These are phyloP conservation scores for Drosophila tropicalis DNA, from an alignment of 1,140 invertebrate genomes.

Conservation along the genomic window DNA sequence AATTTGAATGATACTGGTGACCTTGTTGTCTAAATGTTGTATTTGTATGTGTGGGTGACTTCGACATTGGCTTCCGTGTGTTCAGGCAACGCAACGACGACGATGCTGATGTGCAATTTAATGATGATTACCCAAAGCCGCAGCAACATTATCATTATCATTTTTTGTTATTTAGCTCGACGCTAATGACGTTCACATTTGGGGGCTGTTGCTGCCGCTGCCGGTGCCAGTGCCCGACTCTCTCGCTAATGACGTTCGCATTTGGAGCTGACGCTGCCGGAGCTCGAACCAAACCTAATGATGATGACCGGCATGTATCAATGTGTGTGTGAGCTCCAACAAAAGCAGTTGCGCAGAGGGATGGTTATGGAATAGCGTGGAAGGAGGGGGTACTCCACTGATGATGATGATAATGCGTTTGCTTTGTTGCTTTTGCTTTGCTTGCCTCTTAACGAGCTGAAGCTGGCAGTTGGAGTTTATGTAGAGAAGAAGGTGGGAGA, in stretches of 20 bases:
- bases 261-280: constrained; percentile 46
- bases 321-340: constrained; percentile 46
- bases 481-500: constrained; percentile 11
- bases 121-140: constrained; percentile 77
- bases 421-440: constrained; percentile 70
- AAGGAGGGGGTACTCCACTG: constrained; percentile 33
- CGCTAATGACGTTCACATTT: constrained; percentile 80
- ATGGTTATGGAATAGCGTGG: constrained; percentile 10
- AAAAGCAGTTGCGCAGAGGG: constrained; percentile 55
- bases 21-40: constrained; percentile 38
- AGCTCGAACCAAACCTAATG: constrained; percentile 69
- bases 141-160: constrained; percentile 79
- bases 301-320: constrained; percentile 73
- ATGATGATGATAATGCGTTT: constrained; percentile 80
- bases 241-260: constrained; percentile 75
- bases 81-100: constrained; percentile 12
- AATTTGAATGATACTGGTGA: constrained; percentile 25
- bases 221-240: constrained; percentile 37
- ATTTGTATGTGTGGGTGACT: constrained; percentile 15
- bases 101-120: constrained; percentile 64
- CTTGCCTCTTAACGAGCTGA: constrained; percentile 64
- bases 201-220: constrained; percentile 28
- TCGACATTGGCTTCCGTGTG: constrained; percentile 6
- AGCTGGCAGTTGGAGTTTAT: constrained; percentile 14
- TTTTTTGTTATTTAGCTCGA: constrained; percentile 80